These are phyloP conservation scores for Steinernema carpocapsae DNA, from an alignment of 2,888 invertebrate genomes.

Conservation along the genomic window DNA sequence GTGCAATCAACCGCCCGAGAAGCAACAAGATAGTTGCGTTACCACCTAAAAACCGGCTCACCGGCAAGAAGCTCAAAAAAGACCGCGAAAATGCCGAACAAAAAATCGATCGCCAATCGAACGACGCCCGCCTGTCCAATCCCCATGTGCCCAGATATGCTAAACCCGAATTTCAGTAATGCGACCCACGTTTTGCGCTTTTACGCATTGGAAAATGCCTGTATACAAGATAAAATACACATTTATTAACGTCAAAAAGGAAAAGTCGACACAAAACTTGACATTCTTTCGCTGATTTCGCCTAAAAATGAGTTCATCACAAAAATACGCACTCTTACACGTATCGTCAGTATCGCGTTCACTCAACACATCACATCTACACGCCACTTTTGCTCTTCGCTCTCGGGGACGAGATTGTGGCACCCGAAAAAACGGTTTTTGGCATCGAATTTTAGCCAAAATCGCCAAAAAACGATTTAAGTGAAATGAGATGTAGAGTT, in stretches of 20 bases:
- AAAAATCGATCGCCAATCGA: conserved; percentile 26
- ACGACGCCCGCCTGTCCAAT: neutral
- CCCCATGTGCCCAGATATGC: neutral
- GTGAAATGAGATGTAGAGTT: conserved; percentile 30
- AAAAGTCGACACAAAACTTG: neutral
- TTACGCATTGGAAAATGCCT: no score
- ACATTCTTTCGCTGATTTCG: neutral
- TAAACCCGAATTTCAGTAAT: neutral
- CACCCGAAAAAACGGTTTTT: conserved; percentile 2
- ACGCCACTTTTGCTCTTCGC: no score
- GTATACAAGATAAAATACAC: conserved; percentile 1
- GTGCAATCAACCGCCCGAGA: neutral
- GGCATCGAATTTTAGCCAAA: neutral
- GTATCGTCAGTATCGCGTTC: neutral
- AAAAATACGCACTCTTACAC: conserved; percentile 27
- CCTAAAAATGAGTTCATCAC: neutral
- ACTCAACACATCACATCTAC: no score
- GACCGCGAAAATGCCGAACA: conserved; percentile 28
- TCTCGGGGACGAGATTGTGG: neutral
- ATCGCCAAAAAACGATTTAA: conserved; percentile 32
- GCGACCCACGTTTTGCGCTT: neutral
- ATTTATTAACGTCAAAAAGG: neutral
- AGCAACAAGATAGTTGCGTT: conserved; percentile 29
- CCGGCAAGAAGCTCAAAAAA: conserved; percentile 13
- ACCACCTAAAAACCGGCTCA: conserved; percentile 17